These are phyloP conservation scores for Orthonyx spaldingii DNA, from an alignment of 2,113 vertebrate species.

Conservation along the genomic window DNA sequence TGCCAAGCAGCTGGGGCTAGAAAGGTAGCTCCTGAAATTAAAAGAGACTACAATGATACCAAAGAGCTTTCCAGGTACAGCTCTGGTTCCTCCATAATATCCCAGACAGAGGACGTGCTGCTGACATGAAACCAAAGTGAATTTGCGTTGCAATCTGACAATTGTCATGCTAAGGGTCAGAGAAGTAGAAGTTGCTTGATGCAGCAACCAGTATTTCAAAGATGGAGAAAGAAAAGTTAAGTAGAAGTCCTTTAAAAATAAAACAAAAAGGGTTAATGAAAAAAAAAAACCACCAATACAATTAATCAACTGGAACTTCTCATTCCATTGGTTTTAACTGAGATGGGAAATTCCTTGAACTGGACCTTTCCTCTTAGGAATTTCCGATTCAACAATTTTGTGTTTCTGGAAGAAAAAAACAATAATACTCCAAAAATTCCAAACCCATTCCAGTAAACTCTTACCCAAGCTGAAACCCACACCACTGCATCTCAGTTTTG, in stretches of 20 bases:
- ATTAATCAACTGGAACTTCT: background rate
- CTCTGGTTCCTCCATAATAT: background rate
- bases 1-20: background rate
- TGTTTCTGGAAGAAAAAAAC: background rate
- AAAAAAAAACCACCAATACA: background rate
- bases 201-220: background rate
- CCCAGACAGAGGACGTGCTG: accelerated
- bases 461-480: background rate
- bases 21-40: background rate
- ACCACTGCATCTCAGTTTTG: background rate
- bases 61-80: background rate
- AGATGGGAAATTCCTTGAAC: background rate
- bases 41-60: background rate
- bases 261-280: background rate
- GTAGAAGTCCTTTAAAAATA: background rate
- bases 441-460: background rate
- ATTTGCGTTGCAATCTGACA: background rate
- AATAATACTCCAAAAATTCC: background rate
- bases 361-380: background rate
- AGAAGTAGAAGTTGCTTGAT: background rate
- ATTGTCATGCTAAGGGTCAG: background rate
- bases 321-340: background rate
- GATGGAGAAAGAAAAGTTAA: background rate
- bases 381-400: background rate
- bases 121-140: background rate